Conservation (phyloP, 2,113 vertebrate genomes). For the human (Homo sapiens) region GRCh38 chr16:23190501-23191000, state of each 20-base stretch:
- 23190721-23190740: not conserved
- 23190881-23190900: too few relatives aligned
- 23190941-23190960: too few relatives aligned
- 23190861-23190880: too few relatives aligned
- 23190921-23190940: too few relatives aligned
- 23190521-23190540: not conserved
- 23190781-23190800: not conserved
- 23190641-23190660: not conserved
- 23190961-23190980: too few relatives aligned
- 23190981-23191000: too few relatives aligned
- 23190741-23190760: too few relatives aligned
- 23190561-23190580: not conserved
- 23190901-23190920: too few relatives aligned
- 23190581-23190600: not conserved
- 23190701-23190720: not conserved
- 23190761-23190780: not conserved
- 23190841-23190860: too few relatives aligned
- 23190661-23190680: not conserved
- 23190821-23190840: too few relatives aligned
- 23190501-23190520: not conserved
- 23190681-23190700: not conserved
- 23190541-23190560: not conserved
- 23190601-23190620: not conserved
- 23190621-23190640: not conserved
- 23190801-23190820: not conserved